Evolutionary conservation across 2,888 invertebrate species (phyloP).

Genomic region (Pandemis heparana): DNA sequence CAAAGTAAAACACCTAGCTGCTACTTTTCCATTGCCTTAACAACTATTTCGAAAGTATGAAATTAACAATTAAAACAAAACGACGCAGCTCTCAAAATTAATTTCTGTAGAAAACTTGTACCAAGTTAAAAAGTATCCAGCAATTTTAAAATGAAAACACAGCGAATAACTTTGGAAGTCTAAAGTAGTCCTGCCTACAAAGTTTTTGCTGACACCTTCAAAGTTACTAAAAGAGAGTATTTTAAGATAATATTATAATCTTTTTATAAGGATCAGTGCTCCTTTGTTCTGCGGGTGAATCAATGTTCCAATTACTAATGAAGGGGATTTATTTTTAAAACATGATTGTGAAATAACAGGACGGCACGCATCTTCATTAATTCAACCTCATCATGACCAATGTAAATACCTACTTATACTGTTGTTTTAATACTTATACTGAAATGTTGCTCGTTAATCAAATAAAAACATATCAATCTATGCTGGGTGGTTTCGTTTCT

Average conservation of each 20-base stretch:
- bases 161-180: slow-evolving; percentile 48
- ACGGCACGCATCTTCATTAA: background rate
- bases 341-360: background rate
- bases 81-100: slow-evolving; percentile 47
- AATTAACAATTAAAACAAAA: slow-evolving; percentile 44
- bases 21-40: slow-evolving; percentile 2
- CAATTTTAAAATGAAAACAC: slow-evolving; percentile 51
- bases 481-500: slow-evolving; percentile 1
- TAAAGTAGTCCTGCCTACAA: slow-evolving; percentile 40
- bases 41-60: slow-evolving; percentile 24
- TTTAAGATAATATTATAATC: slow-evolving; percentile 18
- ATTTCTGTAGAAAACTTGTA: slow-evolving; percentile 47
- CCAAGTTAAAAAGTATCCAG: slow-evolving; percentile 45
- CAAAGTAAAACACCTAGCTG: slow-evolving; percentile 12
- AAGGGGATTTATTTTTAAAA: background rate
- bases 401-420: background rate
- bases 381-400: background rate
- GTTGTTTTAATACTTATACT: background rate
- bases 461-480: background rate
- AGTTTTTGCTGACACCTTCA: slow-evolving; percentile 47
- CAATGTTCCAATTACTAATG: background rate
- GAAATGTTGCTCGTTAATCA: background rate
- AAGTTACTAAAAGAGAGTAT: slow-evolving; percentile 29
- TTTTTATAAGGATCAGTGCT: slow-evolving; percentile 9
- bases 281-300: background rate